phyloP scores from a whole-genome alignment of 2,113 vertebrate species.

The Eptesicus fuscus region DNA sequence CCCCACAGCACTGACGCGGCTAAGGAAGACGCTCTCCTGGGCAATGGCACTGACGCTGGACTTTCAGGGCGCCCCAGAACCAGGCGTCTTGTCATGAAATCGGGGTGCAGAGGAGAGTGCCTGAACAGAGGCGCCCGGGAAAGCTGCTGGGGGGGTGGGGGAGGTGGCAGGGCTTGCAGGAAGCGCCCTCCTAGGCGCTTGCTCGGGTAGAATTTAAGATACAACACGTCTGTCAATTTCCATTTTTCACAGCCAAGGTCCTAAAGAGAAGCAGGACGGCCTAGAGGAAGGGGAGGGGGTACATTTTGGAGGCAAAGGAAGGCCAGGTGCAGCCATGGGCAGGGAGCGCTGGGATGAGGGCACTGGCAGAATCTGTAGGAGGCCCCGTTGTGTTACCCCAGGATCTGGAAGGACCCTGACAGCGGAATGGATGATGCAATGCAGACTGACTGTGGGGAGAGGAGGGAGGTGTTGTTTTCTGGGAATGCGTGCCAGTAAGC shows the following conservation, averaged over 20 bases:
- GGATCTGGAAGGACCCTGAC: neutral
- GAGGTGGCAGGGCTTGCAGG: neutral
- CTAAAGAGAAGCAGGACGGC: slow-evolving; percentile 31
- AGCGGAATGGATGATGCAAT: neutral
- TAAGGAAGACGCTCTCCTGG: slow-evolving; percentile 22
- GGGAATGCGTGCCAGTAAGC: neutral
- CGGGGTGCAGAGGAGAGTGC: neutral
- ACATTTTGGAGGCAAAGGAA: slow-evolving; percentile 51
- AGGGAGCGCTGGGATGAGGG: no score
- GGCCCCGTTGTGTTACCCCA: neutral
- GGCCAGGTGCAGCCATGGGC: no score
- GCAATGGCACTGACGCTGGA: neutral
- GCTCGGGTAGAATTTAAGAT: slow-evolving; percentile 41
- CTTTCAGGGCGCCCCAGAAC: neutral
- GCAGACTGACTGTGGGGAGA: neutral
- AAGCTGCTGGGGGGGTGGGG: neutral
- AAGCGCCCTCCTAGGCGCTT: slow-evolving; percentile 19
- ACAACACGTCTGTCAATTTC: slow-evolving; percentile 14
- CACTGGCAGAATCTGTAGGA: neutral
- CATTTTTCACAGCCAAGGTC: slow-evolving; percentile 51
- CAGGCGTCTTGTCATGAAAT: slow-evolving; percentile 13
- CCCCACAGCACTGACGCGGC: neutral
- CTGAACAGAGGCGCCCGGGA: neutral
- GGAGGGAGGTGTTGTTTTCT: neutral
- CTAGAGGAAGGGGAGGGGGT: neutral